These are phyloP conservation scores for Astatoreochromis straeleni DNA, from an alignment of 2,113 vertebrate genomes.

Conservation along the genomic window DNA sequence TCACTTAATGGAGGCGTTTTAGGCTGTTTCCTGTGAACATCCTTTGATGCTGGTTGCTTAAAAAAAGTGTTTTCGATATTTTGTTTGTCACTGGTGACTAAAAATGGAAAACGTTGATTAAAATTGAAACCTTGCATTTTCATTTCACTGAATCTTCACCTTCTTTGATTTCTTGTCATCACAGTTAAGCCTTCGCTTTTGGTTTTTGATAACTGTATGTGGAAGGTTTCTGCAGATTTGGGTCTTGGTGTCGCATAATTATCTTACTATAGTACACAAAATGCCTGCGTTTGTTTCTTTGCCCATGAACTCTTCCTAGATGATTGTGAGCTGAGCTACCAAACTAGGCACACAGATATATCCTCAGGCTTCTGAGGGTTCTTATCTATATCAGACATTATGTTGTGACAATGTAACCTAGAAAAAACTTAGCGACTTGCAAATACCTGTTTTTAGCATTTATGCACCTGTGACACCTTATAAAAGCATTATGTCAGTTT, in stretches of 20 bases:
- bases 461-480: background rate
- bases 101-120: background rate
- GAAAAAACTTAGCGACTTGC: background rate
- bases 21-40: conserved; percentile 29
- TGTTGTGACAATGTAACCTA: background rate
- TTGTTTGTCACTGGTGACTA: background rate
- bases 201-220: background rate
- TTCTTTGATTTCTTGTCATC: background rate
- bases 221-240: background rate
- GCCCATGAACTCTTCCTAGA: background rate
- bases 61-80: conserved; percentile 20
- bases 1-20: conserved; percentile 28
- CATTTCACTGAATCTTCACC: background rate
- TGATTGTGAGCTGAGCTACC: background rate
- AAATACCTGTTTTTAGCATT: background rate
- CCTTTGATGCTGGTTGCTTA: background rate
- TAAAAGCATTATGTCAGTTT: background rate
- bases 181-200: background rate
- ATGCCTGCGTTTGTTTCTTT: background rate
- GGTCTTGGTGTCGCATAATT: background rate
- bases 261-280: background rate
- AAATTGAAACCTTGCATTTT: background rate
- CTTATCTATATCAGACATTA: background rate
- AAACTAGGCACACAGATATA: background rate
- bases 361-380: background rate